Base-by-base conservation (phyloP, 2,888 invertebrate genomes). In the Epinotia demarniana region DNA sequence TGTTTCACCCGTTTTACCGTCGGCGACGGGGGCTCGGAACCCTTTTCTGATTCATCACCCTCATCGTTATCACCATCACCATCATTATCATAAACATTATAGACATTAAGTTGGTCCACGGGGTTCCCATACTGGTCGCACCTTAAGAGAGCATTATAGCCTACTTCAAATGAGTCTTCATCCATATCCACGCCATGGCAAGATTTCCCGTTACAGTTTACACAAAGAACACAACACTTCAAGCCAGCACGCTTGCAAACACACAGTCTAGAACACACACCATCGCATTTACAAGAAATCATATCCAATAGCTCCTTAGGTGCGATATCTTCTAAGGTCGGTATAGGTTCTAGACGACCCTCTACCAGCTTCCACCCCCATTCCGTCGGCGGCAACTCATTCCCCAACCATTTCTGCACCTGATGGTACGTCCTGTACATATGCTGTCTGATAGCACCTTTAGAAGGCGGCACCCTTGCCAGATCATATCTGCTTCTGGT, bases 381-480 rank as follows among this genome's bases (percentile, higher is more conserved):
- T n/a, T 67, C 66, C 0, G 66, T 55, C 2, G 66, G 53, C 18
- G 66, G 53, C 53, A 67, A 18, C 12, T 67, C 55, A n/a, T 55
- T 53, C 33, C 53, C 66, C 9, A 67, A 33, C 66, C 66, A 67
- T 53, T 67, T 67, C 23, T 67, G 66, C 11, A 67, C 33, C 6
- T 67, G 66, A 33, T 67, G 33, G n/a, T 55, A 67, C 6, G 66
- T 55, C 27, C 66, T 67, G 33, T 67, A 67, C 53, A 55, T 12
- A 53, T 67, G 66, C 12, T 67, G 66, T 67, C 11, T 55, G 5
- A 53, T 11, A 3, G 53, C 53, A 11, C 53, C 55, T 18, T 18
- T 33, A 11, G 66, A 53, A 11, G 66, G 66, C 33, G 55, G 66
- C 6, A 67, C 5, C 2, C 33, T 55, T 5, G 66, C 66, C 18